Base-by-base conservation (phyloP, 2,797 vertebrate species). In the Sebastolobus altivelis region DNA sequence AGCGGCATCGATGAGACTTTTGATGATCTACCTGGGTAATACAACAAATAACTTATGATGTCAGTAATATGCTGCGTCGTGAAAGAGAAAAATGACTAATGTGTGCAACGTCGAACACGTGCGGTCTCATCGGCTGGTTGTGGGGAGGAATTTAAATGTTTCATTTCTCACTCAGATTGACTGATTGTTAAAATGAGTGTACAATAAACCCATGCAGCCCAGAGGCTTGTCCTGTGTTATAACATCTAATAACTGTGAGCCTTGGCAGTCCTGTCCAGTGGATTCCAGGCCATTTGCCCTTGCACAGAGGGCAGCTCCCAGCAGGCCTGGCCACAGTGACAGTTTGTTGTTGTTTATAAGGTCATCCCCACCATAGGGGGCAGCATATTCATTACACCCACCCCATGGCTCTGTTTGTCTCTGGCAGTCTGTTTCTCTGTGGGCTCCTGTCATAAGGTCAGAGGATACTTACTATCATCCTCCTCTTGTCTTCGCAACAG, bases 311-410 rank as follows among this genome's bases (percentile, higher is more conserved):
- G 87, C 92, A 91, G 85, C 92, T 94, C 91, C 92, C 93, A 94
- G 93, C 93, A 91, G 93, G 90, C 86, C 63, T 75, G 85, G 89
- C 87, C 87, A 70, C 35, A 80, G 88, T 90, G 89, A 92, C 89
- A 90, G 91, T 93, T 93, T 94, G 92, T 93, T 93, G 93, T 93
- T 93, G 90, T 94, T 93, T 93, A 93, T 93, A 95, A 95, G 94
- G 95, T 95, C 94, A 94, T 94, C 92, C 90, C 66, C 90, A 94
- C 94, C 88, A 93, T 86, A 93, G 94, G 95, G 90, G 93, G 94
- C 93, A 90, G 92, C 92, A 93, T 94, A 94, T 94, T 94, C 89
- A 95, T 95, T 93, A 94, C 91, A 93, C 76, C 90, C 88, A 92
- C 93, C 92, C 93, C 84, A 83, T 91, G 92, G 93, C 87, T 92